phyloP scores from a whole-genome alignment of 2,797 vertebrate genomes.

The Premnoplex brunnescens region DNA sequence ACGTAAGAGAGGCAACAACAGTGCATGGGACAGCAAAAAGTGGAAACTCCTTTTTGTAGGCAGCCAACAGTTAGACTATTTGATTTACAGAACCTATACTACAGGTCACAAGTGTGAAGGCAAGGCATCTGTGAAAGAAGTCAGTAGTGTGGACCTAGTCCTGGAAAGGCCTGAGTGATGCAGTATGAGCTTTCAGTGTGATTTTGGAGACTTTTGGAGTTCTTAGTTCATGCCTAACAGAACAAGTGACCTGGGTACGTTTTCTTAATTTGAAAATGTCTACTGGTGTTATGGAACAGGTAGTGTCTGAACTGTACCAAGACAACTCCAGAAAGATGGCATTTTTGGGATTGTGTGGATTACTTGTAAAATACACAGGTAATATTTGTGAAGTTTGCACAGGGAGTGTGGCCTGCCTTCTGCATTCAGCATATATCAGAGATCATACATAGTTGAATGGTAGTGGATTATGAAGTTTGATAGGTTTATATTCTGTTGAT shows the following conservation, averaged over 20 bases:
- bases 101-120: background rate
- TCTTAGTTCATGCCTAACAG: background rate
- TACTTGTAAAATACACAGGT: background rate
- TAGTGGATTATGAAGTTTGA: background rate
- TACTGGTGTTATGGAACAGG: background rate
- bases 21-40: background rate
- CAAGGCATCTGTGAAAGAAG: background rate
- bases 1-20: background rate
- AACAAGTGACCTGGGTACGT: accelerated
- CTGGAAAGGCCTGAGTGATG: background rate
- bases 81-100: background rate
- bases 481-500: background rate
- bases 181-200: background rate
- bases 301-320: background rate
- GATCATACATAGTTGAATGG: background rate
- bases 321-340: background rate
- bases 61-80: background rate
- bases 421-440: background rate
- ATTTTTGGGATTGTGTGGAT: background rate
- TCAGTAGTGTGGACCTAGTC: background rate
- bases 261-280: background rate
- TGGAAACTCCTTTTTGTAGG: background rate
- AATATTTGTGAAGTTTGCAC: background rate
- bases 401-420: background rate
- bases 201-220: background rate